Conservation (phyloP, 1,140 invertebrate species). For the Zaprionus ornatus region DNA sequence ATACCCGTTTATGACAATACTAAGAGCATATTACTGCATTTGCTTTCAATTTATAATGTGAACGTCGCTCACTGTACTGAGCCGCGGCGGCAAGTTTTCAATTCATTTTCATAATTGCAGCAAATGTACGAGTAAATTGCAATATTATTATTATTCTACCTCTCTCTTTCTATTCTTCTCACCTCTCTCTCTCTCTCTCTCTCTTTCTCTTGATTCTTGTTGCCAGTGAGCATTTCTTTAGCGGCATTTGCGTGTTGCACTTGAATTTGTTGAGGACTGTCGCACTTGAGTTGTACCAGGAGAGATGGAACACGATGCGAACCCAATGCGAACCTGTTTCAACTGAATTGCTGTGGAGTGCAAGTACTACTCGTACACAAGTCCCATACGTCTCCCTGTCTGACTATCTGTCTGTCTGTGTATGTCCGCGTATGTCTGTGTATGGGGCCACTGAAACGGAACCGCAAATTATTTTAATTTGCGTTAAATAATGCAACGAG, state of each 20-base stretch:
- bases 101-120: conserved; percentile 82
- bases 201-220: conserved; percentile 29
- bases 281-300: conserved; percentile 63
- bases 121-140: conserved; percentile 74
- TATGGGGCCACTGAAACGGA: conserved; percentile 71
- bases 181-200: conserved; percentile 39
- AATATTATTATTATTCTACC: conserved; percentile 59
- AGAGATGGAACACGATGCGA: neutral
- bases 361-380: conserved; percentile 16
- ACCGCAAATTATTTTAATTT: conserved; percentile 83
- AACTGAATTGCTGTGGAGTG: conserved; percentile 51
- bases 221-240: conserved; percentile 44
- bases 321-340: conserved; percentile 68
- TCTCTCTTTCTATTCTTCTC: conserved; percentile 33
- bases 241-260: conserved; percentile 74
- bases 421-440: conserved; percentile 3
- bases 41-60: conserved; percentile 65
- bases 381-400: neutral
- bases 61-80: conserved; percentile 17
- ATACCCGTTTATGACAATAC: neutral
- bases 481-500: conserved; percentile 82
- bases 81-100: conserved; percentile 64
- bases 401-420: neutral
- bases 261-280: conserved; percentile 79
- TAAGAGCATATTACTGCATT: conserved; percentile 34